These are phyloP conservation scores for Apogon hyalosoma DNA, from an alignment of 2,797 vertebrate species.

Conservation along the genomic window DNA sequence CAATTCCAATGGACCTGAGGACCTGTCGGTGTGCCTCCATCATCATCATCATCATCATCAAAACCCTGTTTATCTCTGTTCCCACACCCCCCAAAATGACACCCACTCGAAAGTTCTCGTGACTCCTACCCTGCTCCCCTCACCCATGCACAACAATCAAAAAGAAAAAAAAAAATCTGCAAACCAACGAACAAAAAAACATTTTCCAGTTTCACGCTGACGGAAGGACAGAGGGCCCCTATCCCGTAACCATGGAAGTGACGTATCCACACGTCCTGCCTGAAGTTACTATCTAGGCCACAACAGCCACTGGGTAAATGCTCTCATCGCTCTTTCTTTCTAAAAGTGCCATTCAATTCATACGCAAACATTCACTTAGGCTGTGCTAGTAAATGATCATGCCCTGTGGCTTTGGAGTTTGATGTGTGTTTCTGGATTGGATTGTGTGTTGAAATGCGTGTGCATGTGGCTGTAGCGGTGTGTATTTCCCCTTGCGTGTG, in stretches of 20 bases:
- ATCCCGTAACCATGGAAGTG: constrained; percentile 85
- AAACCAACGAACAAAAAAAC: constrained; percentile 73
- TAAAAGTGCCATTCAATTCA: constrained; percentile 63
- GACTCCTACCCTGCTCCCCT: constrained; percentile 60
- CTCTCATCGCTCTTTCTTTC: constrained; percentile 73
- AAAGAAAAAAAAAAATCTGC: constrained; percentile 25
- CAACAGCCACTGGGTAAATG: constrained; percentile 81
- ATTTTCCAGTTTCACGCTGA: constrained; percentile 87
- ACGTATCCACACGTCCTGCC: constrained; percentile 86
- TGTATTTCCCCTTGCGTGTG: constrained; percentile 8
- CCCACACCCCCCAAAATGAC: constrained; percentile 58
- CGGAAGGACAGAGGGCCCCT: constrained; percentile 83
- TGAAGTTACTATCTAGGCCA: constrained; percentile 86
- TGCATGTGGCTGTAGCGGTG: constrained; percentile 9
- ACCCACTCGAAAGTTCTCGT: constrained; percentile 71
- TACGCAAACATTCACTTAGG: constrained; percentile 65
- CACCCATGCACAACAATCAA: constrained; percentile 60
- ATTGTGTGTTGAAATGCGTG: constrained; percentile 15
- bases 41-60: constrained; percentile 69
- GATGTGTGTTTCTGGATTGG: constrained; percentile 28
- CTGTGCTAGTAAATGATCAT: constrained; percentile 61
- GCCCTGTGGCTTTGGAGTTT: constrained; percentile 50
- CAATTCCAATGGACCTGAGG: constrained; percentile 16
- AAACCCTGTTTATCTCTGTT: constrained; percentile 80
- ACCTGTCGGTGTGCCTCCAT: constrained; percentile 65